These are phyloP conservation scores for Ypsolopha sequella DNA, from an alignment of 2,888 invertebrate genomes.

Conservation along the genomic window DNA sequence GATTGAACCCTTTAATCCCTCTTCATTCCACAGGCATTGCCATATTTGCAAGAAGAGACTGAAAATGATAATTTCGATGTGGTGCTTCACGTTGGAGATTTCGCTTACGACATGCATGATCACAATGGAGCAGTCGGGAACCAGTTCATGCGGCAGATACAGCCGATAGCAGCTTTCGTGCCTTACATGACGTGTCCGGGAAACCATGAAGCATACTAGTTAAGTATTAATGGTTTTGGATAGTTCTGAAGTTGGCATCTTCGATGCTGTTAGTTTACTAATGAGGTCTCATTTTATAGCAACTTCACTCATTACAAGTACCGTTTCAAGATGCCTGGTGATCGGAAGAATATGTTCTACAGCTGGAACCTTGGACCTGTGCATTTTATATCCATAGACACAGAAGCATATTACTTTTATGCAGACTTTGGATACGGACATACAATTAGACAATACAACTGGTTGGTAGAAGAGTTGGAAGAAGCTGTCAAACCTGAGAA, in stretches of 20 bases:
- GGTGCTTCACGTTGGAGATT: slow-evolving; percentile 93
- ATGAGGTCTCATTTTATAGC: slow-evolving; percentile 46
- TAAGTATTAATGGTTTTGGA: neutral
- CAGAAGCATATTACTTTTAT: slow-evolving; percentile 93
- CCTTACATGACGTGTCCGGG: slow-evolving; percentile 95
- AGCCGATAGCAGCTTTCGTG: slow-evolving; percentile 88
- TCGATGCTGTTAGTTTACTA: neutral
- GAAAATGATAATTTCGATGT: slow-evolving; percentile 86
- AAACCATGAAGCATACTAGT: slow-evolving; percentile 80
- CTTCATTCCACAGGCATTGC: neutral
- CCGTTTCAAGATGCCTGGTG: slow-evolving; percentile 92
- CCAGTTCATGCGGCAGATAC: slow-evolving; percentile 92
- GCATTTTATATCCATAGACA: slow-evolving; percentile 93
- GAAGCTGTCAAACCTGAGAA: slow-evolving; percentile 81
- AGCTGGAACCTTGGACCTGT: slow-evolving; percentile 91
- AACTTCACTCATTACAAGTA: slow-evolving; percentile 96
- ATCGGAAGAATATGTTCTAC: slow-evolving; percentile 79
- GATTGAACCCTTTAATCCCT: neutral
- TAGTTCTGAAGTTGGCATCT: neutral
- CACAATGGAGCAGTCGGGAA: slow-evolving; percentile 88
- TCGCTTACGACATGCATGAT: slow-evolving; percentile 93
- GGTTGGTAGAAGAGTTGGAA: slow-evolving; percentile 85
- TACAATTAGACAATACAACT: slow-evolving; percentile 83
- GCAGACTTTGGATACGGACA: slow-evolving; percentile 87
- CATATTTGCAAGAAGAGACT: slow-evolving; percentile 84